A percentile compares a stretch with the other conserved stretches of the same genome.
phyloP scores from a whole-genome alignment of 2,888 invertebrate genomes.

The Heliconius ethilla region DNA sequence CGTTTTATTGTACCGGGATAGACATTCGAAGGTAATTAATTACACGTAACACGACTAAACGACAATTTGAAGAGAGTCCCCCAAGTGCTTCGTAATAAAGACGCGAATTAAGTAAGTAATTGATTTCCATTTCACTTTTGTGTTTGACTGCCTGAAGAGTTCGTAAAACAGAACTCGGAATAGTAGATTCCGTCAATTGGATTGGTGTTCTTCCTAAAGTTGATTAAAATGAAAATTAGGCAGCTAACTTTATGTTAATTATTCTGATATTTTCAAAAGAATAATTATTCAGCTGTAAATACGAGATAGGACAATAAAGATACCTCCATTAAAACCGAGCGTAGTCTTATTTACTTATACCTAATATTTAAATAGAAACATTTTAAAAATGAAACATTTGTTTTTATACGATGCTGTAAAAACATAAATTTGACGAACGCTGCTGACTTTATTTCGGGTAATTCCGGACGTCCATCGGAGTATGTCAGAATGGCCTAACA shows the following conservation, averaged over 20 bases:
- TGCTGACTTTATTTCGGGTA: slow-evolving; percentile 42
- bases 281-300: slow-evolving; percentile 33
- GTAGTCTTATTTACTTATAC: slow-evolving; percentile 9
- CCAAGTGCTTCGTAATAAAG: slow-evolving; percentile 58
- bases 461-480: slow-evolving; percentile 50
- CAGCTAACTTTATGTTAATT: slow-evolving; percentile 38
- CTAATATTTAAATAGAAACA: not conserved
- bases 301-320: slow-evolving; percentile 19
- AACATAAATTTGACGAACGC: slow-evolving; percentile 33
- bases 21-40: slow-evolving; percentile 64
- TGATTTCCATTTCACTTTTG: slow-evolving; percentile 55
- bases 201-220: slow-evolving; percentile 40
- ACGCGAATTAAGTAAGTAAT: slow-evolving; percentile 54
- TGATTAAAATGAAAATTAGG: slow-evolving; percentile 43
- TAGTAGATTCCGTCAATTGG: slow-evolving; percentile 43
- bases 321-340: slow-evolving; percentile 7
- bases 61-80: slow-evolving; percentile 56
- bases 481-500: slow-evolving; percentile 61
- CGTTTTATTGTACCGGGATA: slow-evolving; percentile 67
- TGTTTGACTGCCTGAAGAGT: slow-evolving; percentile 44
- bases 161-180: slow-evolving; percentile 40
- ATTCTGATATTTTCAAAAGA: slow-evolving; percentile 37
- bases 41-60: slow-evolving; percentile 66
- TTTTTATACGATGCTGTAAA: slow-evolving; percentile 34
- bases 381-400: slow-evolving; percentile 18